Evolutionary conservation across 2,888 invertebrate species (phyloP).

Genomic region (Nephrotoma flavescens): DNA sequence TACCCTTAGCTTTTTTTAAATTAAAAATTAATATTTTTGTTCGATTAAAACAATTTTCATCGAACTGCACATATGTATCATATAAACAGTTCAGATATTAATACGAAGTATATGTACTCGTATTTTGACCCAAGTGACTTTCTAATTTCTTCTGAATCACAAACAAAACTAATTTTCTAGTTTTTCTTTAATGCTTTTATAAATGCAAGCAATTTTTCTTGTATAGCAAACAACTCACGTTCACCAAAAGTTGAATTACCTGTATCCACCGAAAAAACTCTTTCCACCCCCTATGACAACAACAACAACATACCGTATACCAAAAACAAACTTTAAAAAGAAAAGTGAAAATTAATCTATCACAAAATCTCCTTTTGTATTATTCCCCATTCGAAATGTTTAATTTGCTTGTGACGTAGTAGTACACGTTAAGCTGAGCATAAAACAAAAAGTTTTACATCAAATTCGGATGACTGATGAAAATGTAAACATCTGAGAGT

Average conservation of each 20-base stretch:
- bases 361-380: neutral
- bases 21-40: too few species aligned
- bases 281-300: neutral
- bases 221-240: neutral
- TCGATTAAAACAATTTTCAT: too few species aligned
- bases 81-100: too few species aligned
- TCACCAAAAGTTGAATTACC: neutral
- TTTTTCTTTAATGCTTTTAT: neutral
- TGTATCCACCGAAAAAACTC: neutral
- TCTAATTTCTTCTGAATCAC: too few species aligned
- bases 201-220: neutral
- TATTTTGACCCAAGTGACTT: neutral
- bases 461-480: neutral
- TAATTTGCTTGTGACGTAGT: neutral
- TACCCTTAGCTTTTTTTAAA: too few species aligned
- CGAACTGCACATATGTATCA: too few species aligned
- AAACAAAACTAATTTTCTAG: neutral
- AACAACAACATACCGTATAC: neutral
- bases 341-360: neutral
- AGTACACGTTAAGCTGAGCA: neutral
- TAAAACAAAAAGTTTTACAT: neutral
- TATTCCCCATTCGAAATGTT: too few species aligned
- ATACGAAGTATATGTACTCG: too few species aligned
- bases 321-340: neutral
- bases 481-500: neutral